Base-by-base conservation (phyloP, 2,113 vertebrate species). In the Anseranas semipalmata region DNA sequence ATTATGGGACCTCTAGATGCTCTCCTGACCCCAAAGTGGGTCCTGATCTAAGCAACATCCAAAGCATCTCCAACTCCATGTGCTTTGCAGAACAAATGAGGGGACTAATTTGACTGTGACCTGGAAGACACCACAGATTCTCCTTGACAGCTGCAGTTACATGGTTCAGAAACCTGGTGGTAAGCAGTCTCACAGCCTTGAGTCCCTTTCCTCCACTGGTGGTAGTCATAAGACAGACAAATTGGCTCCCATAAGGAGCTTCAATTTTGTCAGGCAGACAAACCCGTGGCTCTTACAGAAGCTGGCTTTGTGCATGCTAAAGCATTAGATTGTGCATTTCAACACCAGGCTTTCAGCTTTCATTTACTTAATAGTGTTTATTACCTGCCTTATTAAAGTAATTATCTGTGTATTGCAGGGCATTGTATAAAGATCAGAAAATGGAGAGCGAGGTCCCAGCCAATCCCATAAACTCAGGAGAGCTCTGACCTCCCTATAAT, bases 331-430 rank as follows among this genome's bases (percentile, higher is more conserved):
- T 43, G 43, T 59, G n/a, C 80, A 45, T 80, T 89, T 93, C 84
- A 92, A 78, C 67, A 72, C 10, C 43, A 85, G n/a, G 20, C 56
- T 84, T 52, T 94, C 89, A 75, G 46, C 56, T 94, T 89, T 76
- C 71, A 85, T 89, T 91, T 92, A 59, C 73, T 81, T 90, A 77
- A 75, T 46, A 62, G 50, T 85, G 55, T 91, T 95, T 95, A 52
- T 75, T 92, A 95, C 85, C 68, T 89, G 33, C 85, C 76, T 90
- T 73, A 89, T 93, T 94, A 87, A 91, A 85, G 63, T 92, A 83
- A 95, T 95, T 92, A 92, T 76, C 39, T 77, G 73, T 60, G 32
- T 88, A 81, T 80, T 96, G 37, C 43, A 79, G 66, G 60, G 33
- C 45, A 81, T 48, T 83, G 41, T 73, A 46, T 56, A 53, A 75